A percentile compares a stretch with the other conserved stretches of the same genome.
phyloP scores from a whole-genome alignment of 2,797 vertebrate genomes.

The Manis pentadactyla region DNA sequence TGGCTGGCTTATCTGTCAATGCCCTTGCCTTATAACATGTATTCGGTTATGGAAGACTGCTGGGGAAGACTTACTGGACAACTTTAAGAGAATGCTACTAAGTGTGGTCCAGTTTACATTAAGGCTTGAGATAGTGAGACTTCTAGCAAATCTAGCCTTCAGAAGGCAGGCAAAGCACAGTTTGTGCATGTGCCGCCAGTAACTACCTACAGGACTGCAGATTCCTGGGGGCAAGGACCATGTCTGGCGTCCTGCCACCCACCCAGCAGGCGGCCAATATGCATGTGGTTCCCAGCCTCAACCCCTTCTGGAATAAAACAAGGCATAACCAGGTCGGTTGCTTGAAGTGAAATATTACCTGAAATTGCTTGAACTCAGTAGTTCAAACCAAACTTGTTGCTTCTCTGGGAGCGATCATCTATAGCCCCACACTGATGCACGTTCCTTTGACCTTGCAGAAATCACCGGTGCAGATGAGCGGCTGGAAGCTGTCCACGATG shows the following conservation, averaged over 20 bases:
- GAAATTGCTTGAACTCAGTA: background rate
- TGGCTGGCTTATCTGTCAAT: background rate
- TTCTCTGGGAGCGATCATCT: background rate
- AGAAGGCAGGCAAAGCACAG: background rate
- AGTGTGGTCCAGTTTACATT: background rate
- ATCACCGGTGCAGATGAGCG: conserved; percentile 93
- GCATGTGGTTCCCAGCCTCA: rapidly evolving
- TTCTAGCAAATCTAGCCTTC: background rate
- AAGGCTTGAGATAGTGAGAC: background rate
- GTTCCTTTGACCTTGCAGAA: conserved; percentile 87
- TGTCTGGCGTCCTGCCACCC: background rate
- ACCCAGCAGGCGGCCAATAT: too few species aligned
- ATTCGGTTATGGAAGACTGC: background rate
- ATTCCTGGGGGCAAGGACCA: background rate
- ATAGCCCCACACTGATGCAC: background rate
- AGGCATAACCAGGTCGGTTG: background rate
- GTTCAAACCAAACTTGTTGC: background rate
- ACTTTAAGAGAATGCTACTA: background rate
- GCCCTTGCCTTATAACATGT: background rate
- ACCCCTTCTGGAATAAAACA: background rate
- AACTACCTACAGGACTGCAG: background rate
- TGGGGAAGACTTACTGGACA: background rate
- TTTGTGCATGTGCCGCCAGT: background rate
- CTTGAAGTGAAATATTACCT: background rate
- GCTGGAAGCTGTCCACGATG: conserved; percentile 96